Evolutionary conservation across 2,113 vertebrate genomes (phyloP).

Genomic region (Sitta europaea): DNA sequence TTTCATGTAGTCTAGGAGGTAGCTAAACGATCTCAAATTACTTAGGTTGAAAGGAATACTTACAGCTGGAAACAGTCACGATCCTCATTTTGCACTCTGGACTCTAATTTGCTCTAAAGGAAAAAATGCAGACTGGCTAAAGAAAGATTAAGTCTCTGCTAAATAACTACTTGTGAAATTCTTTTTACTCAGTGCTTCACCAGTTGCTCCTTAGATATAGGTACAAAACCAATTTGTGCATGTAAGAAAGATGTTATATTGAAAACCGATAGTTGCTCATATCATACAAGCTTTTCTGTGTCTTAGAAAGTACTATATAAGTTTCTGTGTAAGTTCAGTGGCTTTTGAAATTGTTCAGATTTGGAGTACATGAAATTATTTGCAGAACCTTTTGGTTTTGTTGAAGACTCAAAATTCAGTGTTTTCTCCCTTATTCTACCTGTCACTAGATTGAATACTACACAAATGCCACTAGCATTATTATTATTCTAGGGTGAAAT

Average conservation of each 20-base stretch:
- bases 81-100: neutral
- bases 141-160: neutral
- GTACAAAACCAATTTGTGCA: neutral
- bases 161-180: neutral
- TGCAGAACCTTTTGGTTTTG: neutral
- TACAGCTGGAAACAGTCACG: neutral
- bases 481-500: neutral
- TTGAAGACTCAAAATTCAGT: fast-evolving
- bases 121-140: neutral
- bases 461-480: neutral
- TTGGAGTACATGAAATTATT: neutral
- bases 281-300: neutral
- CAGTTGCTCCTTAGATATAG: neutral
- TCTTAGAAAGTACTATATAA: neutral
- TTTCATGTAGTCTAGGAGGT: neutral
- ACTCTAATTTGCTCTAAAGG: neutral
- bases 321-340: neutral
- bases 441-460: too few relatives aligned
- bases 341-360: neutral
- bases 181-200: neutral
- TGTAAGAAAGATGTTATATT: neutral
- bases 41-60: neutral
- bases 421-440: neutral
- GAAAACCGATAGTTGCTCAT: neutral
- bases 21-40: neutral